Conservation (phyloP, 2,797 vertebrate species). For the Halcyon leucocephala region DNA sequence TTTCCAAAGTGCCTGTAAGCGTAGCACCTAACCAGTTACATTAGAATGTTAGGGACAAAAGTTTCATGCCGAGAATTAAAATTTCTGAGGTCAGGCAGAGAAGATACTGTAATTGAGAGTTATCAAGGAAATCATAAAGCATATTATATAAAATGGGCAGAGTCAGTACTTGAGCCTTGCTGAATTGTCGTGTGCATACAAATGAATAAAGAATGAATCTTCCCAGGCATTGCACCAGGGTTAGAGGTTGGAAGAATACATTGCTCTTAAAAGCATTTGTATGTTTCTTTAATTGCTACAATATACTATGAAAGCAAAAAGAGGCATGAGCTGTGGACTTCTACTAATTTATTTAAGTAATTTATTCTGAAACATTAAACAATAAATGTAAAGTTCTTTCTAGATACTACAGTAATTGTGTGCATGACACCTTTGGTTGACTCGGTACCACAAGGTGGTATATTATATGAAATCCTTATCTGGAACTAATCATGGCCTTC, state of each 20-base stretch:
- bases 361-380: background rate
- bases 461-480: background rate
- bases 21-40: background rate
- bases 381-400: background rate
- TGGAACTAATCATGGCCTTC: slow-evolving; percentile 34
- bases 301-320: background rate
- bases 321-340: background rate
- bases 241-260: background rate
- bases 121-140: slow-evolving; percentile 55
- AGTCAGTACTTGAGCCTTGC: slow-evolving; percentile 22
- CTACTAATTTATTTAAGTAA: background rate
- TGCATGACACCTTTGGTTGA: background rate
- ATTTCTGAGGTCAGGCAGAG: slow-evolving; percentile 39
- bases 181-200: slow-evolving; percentile 39
- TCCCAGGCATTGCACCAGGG: background rate
- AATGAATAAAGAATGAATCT: slow-evolving; percentile 41
- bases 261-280: background rate
- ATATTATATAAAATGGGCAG: slow-evolving; percentile 39
- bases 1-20: background rate
- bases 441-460: background rate
- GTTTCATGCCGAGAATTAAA: background rate
- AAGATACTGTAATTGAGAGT: slow-evolving; percentile 37
- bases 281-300: background rate
- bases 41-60: background rate
- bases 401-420: background rate